These are phyloP conservation scores for Temnopleurus reevesii DNA, from an alignment of 53 echinoderm and acorn worm species.

Conservation along the genomic window DNA sequence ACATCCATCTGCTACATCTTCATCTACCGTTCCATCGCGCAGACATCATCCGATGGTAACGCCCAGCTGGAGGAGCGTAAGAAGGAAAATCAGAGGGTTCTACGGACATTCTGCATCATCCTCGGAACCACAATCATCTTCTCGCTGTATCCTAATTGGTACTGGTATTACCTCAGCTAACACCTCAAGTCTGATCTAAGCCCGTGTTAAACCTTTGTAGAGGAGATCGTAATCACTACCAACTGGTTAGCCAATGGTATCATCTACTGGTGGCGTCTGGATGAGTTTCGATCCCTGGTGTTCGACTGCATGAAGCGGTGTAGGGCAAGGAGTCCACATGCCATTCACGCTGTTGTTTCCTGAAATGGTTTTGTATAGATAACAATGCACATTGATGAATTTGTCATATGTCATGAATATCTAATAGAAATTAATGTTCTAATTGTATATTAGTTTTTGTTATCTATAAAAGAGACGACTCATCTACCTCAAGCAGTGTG, in stretches of 20 bases:
- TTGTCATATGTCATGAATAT: no score
- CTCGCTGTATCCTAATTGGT: neutral
- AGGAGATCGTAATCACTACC: neutral
- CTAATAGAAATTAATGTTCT: no score
- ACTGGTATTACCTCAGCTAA: neutral
- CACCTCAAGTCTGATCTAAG: neutral
- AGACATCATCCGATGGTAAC: neutral
- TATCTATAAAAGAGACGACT: no score
- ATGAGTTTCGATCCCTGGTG: neutral
- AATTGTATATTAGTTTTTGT: no score
- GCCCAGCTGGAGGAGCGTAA: conserved; percentile 7
- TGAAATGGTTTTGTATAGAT: neutral
- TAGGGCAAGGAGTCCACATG: neutral
- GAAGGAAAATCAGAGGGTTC: neutral
- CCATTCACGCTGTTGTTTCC: neutral
- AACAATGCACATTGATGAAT: no score
- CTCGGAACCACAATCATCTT: neutral
- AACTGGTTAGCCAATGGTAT: neutral
- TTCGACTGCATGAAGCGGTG: neutral
- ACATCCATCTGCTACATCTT: conserved; percentile 8
- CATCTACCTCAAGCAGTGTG: no score
- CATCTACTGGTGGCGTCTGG: neutral
- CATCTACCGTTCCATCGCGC: neutral
- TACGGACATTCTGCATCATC: neutral
- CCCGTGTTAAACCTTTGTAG: neutral